Percentiles rank a stretch among this genome's conserved stretches.
Conservation (phyloP, 2,888 invertebrate species). For the Zeuzera pyrina region DNA sequence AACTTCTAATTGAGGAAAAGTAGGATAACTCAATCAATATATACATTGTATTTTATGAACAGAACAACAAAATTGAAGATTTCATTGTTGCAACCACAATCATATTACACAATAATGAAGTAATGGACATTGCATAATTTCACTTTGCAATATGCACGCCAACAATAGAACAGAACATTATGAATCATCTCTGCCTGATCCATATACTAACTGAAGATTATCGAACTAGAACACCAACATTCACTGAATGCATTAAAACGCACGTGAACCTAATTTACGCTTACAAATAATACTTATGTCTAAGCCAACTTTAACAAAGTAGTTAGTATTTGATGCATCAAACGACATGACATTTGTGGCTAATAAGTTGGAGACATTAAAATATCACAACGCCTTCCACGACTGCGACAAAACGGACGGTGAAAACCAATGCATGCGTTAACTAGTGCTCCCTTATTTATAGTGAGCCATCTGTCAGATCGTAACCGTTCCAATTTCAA, state of each 20-base stretch:
- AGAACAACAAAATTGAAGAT: too few relatives aligned
- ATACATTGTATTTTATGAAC: too few relatives aligned
- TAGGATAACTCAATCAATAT: too few relatives aligned
- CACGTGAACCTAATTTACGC: conserved; percentile 71
- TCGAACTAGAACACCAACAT: conserved; percentile 68
- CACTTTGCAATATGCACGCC: conserved; percentile 51
- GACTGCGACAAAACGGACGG: conserved; percentile 36
- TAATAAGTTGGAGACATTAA: conserved; percentile 58
- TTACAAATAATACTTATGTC: conserved; percentile 44
- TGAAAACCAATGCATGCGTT: conserved; percentile 37
- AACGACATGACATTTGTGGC: conserved; percentile 56
- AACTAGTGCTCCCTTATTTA: conserved; percentile 59
- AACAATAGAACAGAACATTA: conserved; percentile 66
- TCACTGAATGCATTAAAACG: conserved; percentile 66
- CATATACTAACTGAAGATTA: conserved; percentile 63
- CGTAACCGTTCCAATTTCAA: conserved; percentile 61
- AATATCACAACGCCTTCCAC: conserved; percentile 39
- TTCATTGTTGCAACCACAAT: too few relatives aligned
- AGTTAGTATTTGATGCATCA: conserved; percentile 63
- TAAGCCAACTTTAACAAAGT: conserved; percentile 60
- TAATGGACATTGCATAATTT: conserved; percentile 49
- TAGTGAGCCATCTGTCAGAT: conserved; percentile 67
- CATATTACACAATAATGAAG: too few relatives aligned
- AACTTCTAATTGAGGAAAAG: too few relatives aligned
- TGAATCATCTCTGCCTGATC: conserved; percentile 66